Percentiles rank a stretch among this genome's conserved stretches.
Evolutionary conservation across 2,797 vertebrate species (phyloP).

Genomic region (Sebastes ruberrimus): DNA sequence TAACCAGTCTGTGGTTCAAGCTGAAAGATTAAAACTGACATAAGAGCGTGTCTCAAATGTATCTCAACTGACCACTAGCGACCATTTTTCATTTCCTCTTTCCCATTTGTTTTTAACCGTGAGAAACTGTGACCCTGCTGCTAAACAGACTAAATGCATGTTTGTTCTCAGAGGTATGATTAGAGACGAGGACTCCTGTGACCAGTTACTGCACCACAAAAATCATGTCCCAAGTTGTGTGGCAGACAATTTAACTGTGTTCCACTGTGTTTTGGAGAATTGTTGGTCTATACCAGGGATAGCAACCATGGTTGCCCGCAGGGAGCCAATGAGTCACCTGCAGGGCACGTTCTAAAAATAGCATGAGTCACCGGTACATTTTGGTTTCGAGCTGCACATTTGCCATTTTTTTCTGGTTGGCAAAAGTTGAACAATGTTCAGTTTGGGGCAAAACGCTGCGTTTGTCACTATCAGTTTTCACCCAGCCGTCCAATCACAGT

Average conservation of each 20-base stretch:
- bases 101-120: not conserved
- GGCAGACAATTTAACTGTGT: not conserved
- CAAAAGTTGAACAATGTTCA: not conserved
- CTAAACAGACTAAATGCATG: not conserved
- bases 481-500: not conserved
- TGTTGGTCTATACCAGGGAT: not conserved
- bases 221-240: not conserved
- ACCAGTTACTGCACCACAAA: not conserved
- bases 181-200: not conserved
- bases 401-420: too few species aligned
- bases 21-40: not conserved
- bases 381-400: too few species aligned
- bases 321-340: too few species aligned
- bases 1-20: conserved; percentile 9
- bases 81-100: not conserved
- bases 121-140: conserved; percentile 16
- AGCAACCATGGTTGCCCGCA: not conserved
- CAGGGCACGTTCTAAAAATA: too few species aligned
- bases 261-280: not conserved
- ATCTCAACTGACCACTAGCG: not conserved
- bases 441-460: not conserved
- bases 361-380: too few species aligned
- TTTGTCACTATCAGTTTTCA: fast-evolving
- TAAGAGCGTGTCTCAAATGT: not conserved
- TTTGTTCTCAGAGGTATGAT: not conserved